A percentile compares a stretch with the other conserved stretches of the same genome.
These are phyloP conservation scores for Fulica atra DNA, from an alignment of 2,113 vertebrate genomes.

Conservation along the genomic window DNA sequence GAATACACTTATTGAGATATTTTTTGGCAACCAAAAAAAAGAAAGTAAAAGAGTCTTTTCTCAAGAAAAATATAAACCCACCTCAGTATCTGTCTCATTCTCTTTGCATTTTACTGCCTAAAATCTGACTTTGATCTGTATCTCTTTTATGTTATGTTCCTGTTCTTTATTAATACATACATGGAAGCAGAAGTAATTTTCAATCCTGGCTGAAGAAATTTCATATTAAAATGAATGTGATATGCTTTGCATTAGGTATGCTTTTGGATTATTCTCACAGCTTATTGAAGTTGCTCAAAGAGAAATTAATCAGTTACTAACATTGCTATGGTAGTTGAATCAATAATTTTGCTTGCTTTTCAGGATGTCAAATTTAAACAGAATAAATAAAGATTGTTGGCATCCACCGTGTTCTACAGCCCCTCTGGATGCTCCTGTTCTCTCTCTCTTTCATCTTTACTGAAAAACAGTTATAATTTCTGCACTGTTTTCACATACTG, in stretches of 20 bases:
- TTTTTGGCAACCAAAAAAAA: neutral
- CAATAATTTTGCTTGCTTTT: constrained; percentile 14
- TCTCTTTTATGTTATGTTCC: neutral
- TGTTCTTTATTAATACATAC: constrained; percentile 6
- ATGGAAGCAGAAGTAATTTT: neutral
- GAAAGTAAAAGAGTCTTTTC: neutral
- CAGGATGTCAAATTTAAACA: neutral
- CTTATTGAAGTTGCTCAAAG: neutral
- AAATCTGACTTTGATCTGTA: neutral
- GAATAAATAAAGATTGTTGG: constrained; percentile 21
- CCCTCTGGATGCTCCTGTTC: neutral
- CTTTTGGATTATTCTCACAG: neutral
- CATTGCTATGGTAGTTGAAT: neutral
- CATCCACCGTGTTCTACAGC: neutral
- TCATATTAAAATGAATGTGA: neutral
- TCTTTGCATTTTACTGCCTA: neutral
- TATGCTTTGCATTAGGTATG: neutral
- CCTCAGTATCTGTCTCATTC: neutral
- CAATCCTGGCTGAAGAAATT: neutral
- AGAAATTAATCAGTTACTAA: neutral
- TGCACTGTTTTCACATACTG: neutral
- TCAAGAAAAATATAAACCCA: neutral
- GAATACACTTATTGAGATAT: neutral
- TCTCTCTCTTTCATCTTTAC: neutral
- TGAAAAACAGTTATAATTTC: neutral